Percentiles rank a stretch among this genome's conserved stretches.
phyloP scores from a whole-genome alignment of 2,888 invertebrate species.

The Nowickia ferox region DNA sequence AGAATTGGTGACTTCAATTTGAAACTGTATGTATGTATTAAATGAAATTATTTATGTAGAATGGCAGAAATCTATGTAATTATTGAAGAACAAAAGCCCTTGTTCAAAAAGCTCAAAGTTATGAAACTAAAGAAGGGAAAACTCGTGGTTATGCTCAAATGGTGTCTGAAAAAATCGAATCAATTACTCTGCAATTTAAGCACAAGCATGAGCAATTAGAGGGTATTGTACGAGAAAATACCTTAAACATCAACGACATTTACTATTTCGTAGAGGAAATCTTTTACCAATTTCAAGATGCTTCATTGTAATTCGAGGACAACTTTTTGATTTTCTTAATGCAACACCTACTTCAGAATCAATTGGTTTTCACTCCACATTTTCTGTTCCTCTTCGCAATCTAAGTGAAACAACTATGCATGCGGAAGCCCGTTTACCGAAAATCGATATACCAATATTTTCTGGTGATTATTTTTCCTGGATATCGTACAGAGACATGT shows the following conservation, averaged over 20 bases:
- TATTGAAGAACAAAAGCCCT: slow-evolving; percentile 22
- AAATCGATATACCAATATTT: slow-evolving; percentile 52
- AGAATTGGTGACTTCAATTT: background rate
- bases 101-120: slow-evolving; percentile 2
- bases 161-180: slow-evolving; percentile 21
- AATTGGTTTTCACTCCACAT: slow-evolving; percentile 25
- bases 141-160: slow-evolving; percentile 39
- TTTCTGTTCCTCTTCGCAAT: background rate
- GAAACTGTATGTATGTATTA: background rate
- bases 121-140: slow-evolving; percentile 6
- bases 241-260: slow-evolving; percentile 21
- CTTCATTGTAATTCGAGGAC: slow-evolving; percentile 26
- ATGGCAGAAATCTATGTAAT: too few species aligned
- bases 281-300: slow-evolving; percentile 34
- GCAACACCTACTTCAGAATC: slow-evolving; percentile 4
- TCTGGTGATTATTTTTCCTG: slow-evolving; percentile 51
- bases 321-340: slow-evolving; percentile 19
- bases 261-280: slow-evolving; percentile 40
- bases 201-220: background rate
- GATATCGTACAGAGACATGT: slow-evolving; percentile 59
- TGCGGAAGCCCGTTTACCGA: slow-evolving; percentile 46
- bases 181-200: slow-evolving; percentile 14
- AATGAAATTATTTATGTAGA: background rate
- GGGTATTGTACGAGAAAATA: slow-evolving; percentile 13
- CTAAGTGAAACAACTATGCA: slow-evolving; percentile 50